These are phyloP conservation scores for Lepus oiostolus DNA, from an alignment of 2,797 vertebrate species.

Conservation along the genomic window DNA sequence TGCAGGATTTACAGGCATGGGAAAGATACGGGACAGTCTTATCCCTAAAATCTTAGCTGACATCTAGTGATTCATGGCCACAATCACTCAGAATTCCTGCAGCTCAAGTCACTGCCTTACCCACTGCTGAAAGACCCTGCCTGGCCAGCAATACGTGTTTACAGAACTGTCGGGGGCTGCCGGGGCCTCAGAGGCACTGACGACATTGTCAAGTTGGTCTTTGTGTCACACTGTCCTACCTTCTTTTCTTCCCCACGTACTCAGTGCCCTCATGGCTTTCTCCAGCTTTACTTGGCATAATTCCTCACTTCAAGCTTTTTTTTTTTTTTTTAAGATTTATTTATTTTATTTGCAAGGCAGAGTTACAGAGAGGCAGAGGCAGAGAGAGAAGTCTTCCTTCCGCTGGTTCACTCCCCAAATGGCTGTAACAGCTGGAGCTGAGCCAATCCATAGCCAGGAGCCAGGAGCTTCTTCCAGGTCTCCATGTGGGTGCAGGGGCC, in stretches of 20 bases:
- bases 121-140: not conserved
- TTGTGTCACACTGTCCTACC: not conserved
- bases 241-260: not conserved
- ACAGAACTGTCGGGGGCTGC: not conserved
- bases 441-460: too few relatives aligned
- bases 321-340: not conserved
- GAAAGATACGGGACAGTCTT: not conserved
- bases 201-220: not conserved
- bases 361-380: too few relatives aligned
- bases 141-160: not conserved
- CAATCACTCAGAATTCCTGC: not conserved
- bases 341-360: too few relatives aligned
- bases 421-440: too few relatives aligned
- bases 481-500: too few relatives aligned
- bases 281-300: not conserved
- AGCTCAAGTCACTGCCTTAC: not conserved
- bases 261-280: rapidly evolving
- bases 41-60: not conserved
- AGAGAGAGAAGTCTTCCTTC: too few relatives aligned
- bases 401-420: too few relatives aligned
- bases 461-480: too few relatives aligned
- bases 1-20: not conserved
- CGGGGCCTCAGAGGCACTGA: not conserved
- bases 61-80: not conserved
- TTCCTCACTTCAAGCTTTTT: not conserved